phyloP scores from a whole-genome alignment of 2,888 invertebrate species.

The Trachelus iudaicus region DNA sequence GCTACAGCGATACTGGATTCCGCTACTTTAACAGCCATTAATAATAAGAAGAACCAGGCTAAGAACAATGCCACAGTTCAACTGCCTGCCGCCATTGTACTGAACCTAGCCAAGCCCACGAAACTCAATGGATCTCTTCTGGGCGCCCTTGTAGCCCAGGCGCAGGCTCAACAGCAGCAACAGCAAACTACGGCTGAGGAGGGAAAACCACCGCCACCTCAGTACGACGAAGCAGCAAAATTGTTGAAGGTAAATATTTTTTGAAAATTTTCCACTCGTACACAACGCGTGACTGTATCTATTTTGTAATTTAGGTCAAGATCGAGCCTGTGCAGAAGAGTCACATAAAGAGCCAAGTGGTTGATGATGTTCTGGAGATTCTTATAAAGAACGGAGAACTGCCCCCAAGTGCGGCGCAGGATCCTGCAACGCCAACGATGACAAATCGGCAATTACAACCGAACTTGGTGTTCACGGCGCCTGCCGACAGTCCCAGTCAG shows the following conservation, averaged over 20 bases:
- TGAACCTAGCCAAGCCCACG: slow-evolving; percentile 58
- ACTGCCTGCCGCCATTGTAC: slow-evolving; percentile 59
- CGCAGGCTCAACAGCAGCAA: slow-evolving; percentile 55
- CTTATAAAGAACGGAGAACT: slow-evolving; percentile 93
- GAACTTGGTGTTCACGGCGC: slow-evolving; percentile 59
- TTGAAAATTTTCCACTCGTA: not conserved
- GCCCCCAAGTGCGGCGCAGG: slow-evolving; percentile 87
- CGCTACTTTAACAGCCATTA: slow-evolving; percentile 60
- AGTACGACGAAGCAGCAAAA: slow-evolving; percentile 79
- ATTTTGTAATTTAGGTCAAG: slow-evolving; percentile 48
- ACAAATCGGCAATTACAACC: slow-evolving; percentile 64
- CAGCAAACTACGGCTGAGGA: slow-evolving; percentile 56
- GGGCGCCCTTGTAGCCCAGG: slow-evolving; percentile 60
- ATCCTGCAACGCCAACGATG: slow-evolving; percentile 72
- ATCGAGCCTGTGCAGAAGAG: slow-evolving; percentile 63
- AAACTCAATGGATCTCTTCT: slow-evolving; percentile 60
- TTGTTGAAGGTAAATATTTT: slow-evolving; percentile 66
- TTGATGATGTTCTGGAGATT: slow-evolving; percentile 94
- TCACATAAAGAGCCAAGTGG: slow-evolving; percentile 78
- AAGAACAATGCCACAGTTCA: slow-evolving; percentile 60
- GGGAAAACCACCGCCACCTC: slow-evolving; percentile 72
- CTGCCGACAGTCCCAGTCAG: slow-evolving; percentile 57
- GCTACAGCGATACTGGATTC: slow-evolving; percentile 56
- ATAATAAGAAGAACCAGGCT: slow-evolving; percentile 61
- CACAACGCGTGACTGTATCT: not conserved